These are phyloP conservation scores for Chelonus formosanus DNA, from an alignment of 2,888 invertebrate species.

Conservation along the genomic window DNA sequence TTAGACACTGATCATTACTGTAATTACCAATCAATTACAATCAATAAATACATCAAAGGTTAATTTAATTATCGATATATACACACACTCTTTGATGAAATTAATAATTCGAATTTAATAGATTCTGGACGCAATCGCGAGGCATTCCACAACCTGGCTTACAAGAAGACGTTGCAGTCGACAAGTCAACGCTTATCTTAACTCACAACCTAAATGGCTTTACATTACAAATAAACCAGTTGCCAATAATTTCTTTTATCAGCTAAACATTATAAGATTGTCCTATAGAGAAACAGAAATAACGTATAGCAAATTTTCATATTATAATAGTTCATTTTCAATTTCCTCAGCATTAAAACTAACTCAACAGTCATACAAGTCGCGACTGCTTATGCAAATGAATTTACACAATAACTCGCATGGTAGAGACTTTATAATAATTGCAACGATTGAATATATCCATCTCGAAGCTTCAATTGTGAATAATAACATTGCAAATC, in stretches of 20 bases:
- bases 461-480: conserved; percentile 28
- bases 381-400: neutral
- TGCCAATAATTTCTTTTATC: too few species aligned
- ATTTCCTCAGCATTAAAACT: too few species aligned
- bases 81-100: conserved; percentile 25
- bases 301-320: too few species aligned
- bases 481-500: conserved; percentile 31
- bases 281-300: neutral
- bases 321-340: too few species aligned
- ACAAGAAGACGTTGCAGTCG: conserved; percentile 10
- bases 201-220: conserved; percentile 36
- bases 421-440: conserved; percentile 14
- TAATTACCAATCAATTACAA: conserved; percentile 26
- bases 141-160: conserved; percentile 30
- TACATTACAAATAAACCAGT: conserved; percentile 17
- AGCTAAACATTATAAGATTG: neutral
- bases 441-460: conserved; percentile 23
- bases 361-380: too few species aligned
- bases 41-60: conserved; percentile 31
- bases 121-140: conserved; percentile 35
- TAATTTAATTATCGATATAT: conserved; percentile 16
- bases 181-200: conserved; percentile 19
- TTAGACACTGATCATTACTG: neutral
- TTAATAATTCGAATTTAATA: conserved; percentile 5
- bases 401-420: conserved; percentile 19